These are phyloP conservation scores for Glossophaga mutica DNA, from an alignment of 2,797 vertebrate genomes.

Conservation along the genomic window DNA sequence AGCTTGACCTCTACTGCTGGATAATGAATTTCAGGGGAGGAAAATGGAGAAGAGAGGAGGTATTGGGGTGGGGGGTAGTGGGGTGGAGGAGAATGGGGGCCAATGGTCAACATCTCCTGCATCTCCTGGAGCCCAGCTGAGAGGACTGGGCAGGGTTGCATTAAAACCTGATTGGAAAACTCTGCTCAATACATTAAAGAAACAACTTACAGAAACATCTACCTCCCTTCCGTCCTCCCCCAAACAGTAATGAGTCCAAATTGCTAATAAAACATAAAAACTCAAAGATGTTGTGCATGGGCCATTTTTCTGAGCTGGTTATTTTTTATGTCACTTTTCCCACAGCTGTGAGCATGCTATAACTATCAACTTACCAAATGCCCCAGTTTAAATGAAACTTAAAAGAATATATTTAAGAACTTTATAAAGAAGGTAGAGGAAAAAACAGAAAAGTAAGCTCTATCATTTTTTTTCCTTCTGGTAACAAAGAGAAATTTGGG, in stretches of 20 bases:
- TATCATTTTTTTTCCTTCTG: slow-evolving; percentile 58
- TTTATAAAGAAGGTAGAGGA: slow-evolving; percentile 59
- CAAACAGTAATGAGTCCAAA: slow-evolving; percentile 84
- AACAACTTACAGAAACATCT: slow-evolving; percentile 81
- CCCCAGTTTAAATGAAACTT: slow-evolving; percentile 76
- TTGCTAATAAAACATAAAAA: slow-evolving; percentile 85
- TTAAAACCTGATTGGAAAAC: slow-evolving; percentile 80
- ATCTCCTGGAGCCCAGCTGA: slow-evolving; percentile 47
- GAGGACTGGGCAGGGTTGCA: slow-evolving; percentile 54
- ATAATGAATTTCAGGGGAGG: slow-evolving; percentile 75
- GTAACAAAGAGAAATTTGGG: slow-evolving; percentile 69
- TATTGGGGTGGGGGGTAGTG: not conserved
- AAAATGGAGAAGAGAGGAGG: not conserved
- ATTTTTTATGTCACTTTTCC: slow-evolving; percentile 83
- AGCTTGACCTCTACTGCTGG: slow-evolving; percentile 60
- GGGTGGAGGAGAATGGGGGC: not conserved
- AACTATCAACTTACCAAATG: slow-evolving; percentile 81
- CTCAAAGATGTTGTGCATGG: slow-evolving; percentile 78
- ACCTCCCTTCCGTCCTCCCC: slow-evolving; percentile 83
- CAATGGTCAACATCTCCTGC: not conserved
- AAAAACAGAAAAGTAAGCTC: slow-evolving; percentile 27
- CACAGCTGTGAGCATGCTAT: slow-evolving; percentile 81
- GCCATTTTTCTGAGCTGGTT: slow-evolving; percentile 79
- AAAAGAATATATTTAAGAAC: slow-evolving; percentile 77
- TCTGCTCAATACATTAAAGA: slow-evolving; percentile 83